Evolutionary conservation across 2,797 vertebrate genomes (phyloP), one percentile per base, ranked within the genome.

Genomic region (Acanthis flammea): DNA sequence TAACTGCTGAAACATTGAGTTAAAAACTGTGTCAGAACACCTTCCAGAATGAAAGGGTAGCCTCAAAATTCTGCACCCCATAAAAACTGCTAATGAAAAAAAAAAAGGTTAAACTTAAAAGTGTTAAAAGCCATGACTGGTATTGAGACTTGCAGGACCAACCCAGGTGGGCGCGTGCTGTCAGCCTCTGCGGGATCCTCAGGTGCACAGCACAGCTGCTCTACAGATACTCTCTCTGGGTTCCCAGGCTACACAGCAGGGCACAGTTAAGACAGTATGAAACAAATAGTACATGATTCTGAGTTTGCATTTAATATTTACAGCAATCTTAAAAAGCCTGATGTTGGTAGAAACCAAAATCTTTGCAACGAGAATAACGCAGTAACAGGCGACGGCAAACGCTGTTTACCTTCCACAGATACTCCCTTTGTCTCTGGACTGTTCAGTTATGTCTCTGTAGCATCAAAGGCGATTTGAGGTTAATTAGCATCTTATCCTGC

Each of bases 281-380:
- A 86, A 95, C 86, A 94, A 95, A 51, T 14, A 53, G 57, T 45
- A 86, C 76, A 42, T 31, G 57, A 61, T 70, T 95, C 57, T 67
- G 68, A 88, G 72, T 53, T 74, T 79, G 73, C 78, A 65, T 61
- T 75, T 88, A 72, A 3, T 86, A 88, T 95, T 89, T 92, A 96
- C 93, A 94, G 71, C 86, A 75, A 65, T 88, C 55, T 92, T 90
- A 65, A 72, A 88, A 92, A 91, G 63, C 68, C 62, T 89, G 37
- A 41, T 47, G 23, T 58, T 92, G 7, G 6, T 55, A 84, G 67
- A 95, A 96, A 84, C 42, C 7, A 3, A 76, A 68, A 83, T 48
- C 73, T 86, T 86, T 94, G 76, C 82, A 35, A 71, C 1, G 12
- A 91, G 79, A 66, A 76, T 41, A 92, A 91, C 4, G 24, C 57